A percentile compares a stretch with the other conserved stretches of the same genome.
Conservation (phyloP, 2,113 vertebrate species). For the Aepyceros melampus region DNA sequence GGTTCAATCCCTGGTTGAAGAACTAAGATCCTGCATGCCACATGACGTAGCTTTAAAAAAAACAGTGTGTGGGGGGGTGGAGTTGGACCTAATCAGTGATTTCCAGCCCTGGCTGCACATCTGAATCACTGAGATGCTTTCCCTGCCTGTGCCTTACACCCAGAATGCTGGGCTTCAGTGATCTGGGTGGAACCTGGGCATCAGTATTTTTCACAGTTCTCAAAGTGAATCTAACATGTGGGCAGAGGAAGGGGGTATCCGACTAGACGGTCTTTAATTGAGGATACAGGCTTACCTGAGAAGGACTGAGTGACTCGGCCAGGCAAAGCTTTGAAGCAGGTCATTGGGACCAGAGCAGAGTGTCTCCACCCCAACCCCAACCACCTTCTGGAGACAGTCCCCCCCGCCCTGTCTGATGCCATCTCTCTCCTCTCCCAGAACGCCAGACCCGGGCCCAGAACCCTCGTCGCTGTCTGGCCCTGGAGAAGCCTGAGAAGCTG, state of each 20-base stretch:
- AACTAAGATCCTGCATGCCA: background rate
- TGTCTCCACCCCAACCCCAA: background rate
- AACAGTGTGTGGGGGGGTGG: background rate
- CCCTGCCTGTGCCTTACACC: background rate
- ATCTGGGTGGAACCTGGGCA: background rate
- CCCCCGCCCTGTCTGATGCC: fast-evolving
- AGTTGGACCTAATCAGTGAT: background rate
- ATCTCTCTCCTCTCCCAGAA: constrained; percentile 38
- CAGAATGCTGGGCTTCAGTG: background rate
- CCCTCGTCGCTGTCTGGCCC: constrained; percentile 39
- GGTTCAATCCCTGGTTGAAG: background rate
- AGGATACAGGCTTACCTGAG: background rate
- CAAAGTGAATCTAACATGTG: background rate
- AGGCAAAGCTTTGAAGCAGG: background rate
- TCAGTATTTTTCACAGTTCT: background rate
- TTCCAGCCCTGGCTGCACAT: background rate
- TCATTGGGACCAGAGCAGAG: background rate
- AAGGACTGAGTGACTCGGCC: background rate
- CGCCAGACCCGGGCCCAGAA: background rate
- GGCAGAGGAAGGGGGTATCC: background rate
- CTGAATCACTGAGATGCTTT: background rate
- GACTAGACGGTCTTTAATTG: background rate
- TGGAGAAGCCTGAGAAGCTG: background rate
- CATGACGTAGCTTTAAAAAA: background rate
- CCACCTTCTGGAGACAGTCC: background rate